Conservation (phyloP, 2,797 vertebrate genomes). For the Masticophis lateralis region DNA sequence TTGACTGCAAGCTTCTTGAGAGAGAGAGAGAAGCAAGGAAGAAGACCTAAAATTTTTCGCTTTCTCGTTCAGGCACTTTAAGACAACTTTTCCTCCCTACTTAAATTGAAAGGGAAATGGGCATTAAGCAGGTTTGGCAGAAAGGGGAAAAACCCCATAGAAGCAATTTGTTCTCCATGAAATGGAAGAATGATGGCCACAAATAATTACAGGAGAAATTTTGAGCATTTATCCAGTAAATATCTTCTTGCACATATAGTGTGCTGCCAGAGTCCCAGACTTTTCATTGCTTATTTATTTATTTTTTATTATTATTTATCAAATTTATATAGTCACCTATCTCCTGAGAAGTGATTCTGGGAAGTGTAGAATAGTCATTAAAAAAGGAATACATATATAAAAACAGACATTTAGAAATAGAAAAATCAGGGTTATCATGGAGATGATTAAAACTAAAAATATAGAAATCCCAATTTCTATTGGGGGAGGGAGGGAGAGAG, state of each 20-base stretch:
- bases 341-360: neutral
- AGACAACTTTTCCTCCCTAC: neutral
- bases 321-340: neutral
- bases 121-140: neutral
- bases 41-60: neutral
- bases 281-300: neutral
- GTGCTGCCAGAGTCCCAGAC: neutral
- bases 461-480: neutral
- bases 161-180: neutral
- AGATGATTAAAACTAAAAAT: neutral
- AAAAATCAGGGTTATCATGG: neutral
- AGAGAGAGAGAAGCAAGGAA: neutral
- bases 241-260: neutral
- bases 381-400: neutral
- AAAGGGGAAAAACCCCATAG: neutral
- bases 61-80: neutral
- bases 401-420: neutral
- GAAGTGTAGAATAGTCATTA: neutral
- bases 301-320: neutral
- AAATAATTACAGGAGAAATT: neutral
- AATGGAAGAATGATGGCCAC: neutral
- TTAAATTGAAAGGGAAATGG: neutral
- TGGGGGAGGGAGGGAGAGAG: no score
- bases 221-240: neutral
- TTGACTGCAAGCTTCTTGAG: neutral